A percentile compares a stretch with the other conserved stretches of the same genome.
Evolutionary conservation across 2,113 vertebrate genomes (phyloP).

Genomic region (Limnothrissa miodon): DNA sequence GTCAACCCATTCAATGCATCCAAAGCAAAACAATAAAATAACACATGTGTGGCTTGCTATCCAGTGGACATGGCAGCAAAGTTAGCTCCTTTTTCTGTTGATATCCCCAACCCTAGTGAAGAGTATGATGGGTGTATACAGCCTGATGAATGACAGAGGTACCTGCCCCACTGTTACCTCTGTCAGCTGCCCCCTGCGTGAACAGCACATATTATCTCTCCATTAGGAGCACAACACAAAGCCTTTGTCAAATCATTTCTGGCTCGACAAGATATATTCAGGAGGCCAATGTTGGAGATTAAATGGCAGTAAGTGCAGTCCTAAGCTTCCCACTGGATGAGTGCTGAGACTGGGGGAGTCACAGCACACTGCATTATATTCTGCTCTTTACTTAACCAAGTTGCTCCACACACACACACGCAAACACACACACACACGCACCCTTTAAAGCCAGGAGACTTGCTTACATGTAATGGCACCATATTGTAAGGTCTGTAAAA

Average conservation of each 20-base stretch:
- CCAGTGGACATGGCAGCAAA: not conserved
- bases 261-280: not conserved
- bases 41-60: not conserved
- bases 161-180: not conserved
- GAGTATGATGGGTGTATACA: not conserved
- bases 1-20: not conserved
- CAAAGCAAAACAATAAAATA: not conserved
- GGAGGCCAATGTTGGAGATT: not conserved
- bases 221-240: not conserved
- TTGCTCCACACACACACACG: not conserved
- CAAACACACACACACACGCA: too few relatives aligned
- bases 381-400: not conserved
- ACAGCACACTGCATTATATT: not conserved
- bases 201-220: conserved; percentile 4
- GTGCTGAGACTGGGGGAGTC: not conserved
- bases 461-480: not conserved
- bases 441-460: not conserved
- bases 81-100: not conserved
- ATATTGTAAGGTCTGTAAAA: not conserved
- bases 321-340: not conserved
- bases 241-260: conserved; percentile 9
- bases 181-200: not conserved
- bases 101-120: not conserved
- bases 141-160: not conserved
- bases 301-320: not conserved